Conservation (phyloP, 2,797 vertebrate genomes). For the Pangasius sanitwongsei region DNA sequence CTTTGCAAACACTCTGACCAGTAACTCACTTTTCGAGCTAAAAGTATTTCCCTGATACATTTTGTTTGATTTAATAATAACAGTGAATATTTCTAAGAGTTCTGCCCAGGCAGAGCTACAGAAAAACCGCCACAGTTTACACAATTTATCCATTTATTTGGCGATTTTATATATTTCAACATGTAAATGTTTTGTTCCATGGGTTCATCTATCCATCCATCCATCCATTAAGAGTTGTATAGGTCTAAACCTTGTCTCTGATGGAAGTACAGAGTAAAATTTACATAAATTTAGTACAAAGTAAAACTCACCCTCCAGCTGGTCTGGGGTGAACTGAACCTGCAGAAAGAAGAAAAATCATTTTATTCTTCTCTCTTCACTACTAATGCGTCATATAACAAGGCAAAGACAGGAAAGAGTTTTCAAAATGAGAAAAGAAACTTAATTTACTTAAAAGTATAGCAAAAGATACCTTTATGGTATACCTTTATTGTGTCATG, state of each 20-base stretch:
- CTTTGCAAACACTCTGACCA: slow-evolving; percentile 6
- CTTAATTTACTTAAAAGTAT: neutral
- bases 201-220: neutral
- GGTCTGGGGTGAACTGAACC: slow-evolving; percentile 76
- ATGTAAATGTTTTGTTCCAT: neutral
- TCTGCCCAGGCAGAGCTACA: neutral
- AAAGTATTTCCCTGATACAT: neutral
- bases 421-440: neutral
- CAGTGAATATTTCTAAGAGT: neutral
- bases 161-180: neutral
- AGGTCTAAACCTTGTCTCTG: neutral
- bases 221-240: neutral
- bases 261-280: neutral
- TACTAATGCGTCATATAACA: neutral
- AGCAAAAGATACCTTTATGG: neutral
- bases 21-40: neutral
- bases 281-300: neutral
- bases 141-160: neutral
- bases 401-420: neutral
- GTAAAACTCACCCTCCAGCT: slow-evolving; percentile 74
- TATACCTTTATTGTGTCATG: neutral
- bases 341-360: slow-evolving; percentile 50
- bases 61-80: neutral
- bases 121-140: neutral
- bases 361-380: neutral